A percentile compares a stretch with the other conserved stretches of the same genome.
Conservation (phyloP, 2,888 invertebrate species). For the Aphidius colemani region DNA sequence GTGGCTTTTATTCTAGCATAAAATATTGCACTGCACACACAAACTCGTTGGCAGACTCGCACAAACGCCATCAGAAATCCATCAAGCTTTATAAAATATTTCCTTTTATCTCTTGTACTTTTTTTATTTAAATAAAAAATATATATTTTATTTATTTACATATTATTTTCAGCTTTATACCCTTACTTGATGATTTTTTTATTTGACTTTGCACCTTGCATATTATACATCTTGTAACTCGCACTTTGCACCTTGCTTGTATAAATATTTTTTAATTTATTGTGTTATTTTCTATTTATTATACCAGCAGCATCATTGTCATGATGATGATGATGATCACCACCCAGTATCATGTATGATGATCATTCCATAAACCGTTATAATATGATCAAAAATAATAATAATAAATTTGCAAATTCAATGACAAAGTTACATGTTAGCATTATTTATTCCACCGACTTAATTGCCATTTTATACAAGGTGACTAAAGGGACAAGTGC, state of each 20-base stretch:
- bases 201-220: slow-evolving; percentile 30
- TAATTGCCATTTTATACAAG: slow-evolving; percentile 17
- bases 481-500: slow-evolving; percentile 19
- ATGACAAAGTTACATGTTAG: slow-evolving; percentile 17
- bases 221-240: slow-evolving; percentile 34
- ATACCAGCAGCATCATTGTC: slow-evolving; percentile 27
- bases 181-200: slow-evolving; percentile 23
- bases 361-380: too few species aligned
- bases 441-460: slow-evolving; percentile 14
- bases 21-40: too few species aligned
- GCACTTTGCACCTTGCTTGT: slow-evolving; percentile 34
- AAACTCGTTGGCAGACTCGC: too few species aligned
- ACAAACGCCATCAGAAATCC: background rate
- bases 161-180: slow-evolving; percentile 13
- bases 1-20: too few species aligned
- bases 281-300: slow-evolving; percentile 5
- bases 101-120: slow-evolving; percentile 15
- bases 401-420: slow-evolving; percentile 9
- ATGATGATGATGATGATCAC: slow-evolving; percentile 22
- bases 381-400: too few species aligned
- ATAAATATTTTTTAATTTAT: slow-evolving; percentile 5
- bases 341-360: background rate
- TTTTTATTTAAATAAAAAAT: too few species aligned
- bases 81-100: slow-evolving; percentile 16
- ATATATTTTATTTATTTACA: slow-evolving; percentile 13